Evolutionary conservation across 2,797 vertebrate genomes (phyloP).

Genomic region (Artibeus jamaicensis): DNA sequence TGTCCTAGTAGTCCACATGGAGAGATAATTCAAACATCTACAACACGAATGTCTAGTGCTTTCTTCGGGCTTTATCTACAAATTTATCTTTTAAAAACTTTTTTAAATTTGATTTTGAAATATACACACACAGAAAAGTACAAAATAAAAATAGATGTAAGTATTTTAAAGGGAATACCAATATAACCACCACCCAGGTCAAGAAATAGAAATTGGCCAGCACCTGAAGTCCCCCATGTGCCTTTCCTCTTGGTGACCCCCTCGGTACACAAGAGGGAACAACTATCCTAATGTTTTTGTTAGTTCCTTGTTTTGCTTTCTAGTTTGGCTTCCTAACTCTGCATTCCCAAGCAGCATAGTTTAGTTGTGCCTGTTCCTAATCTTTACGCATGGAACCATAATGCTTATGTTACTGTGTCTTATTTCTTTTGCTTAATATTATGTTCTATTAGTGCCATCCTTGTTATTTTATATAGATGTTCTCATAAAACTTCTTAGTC

Average conservation of each 20-base stretch:
- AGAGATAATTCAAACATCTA: not conserved
- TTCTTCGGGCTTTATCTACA: not conserved
- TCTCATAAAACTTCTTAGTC: slow-evolving; percentile 6
- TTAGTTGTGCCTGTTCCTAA: not conserved
- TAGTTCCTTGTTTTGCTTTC: not conserved
- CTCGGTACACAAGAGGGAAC: not conserved
- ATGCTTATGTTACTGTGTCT: not conserved
- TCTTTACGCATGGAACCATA: not conserved
- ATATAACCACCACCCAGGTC: not conserved
- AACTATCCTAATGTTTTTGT: not conserved
- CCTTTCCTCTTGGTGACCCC: not conserved
- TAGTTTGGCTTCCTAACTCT: not conserved
- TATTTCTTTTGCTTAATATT: not conserved
- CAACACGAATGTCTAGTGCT: not conserved
- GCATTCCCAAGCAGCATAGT: not conserved
- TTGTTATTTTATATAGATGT: not conserved
- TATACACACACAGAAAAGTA: not conserved
- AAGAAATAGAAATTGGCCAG: not conserved
- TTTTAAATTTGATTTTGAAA: not conserved
- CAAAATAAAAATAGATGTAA: not conserved
- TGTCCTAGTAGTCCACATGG: not conserved
- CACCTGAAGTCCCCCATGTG: fast-evolving
- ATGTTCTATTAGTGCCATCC: not conserved
- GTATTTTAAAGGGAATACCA: not conserved
- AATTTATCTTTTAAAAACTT: slow-evolving; percentile 7